These are phyloP conservation scores for Eupristina koningsbergeri DNA, from an alignment of 1,140 invertebrate species.

Conservation along the genomic window DNA sequence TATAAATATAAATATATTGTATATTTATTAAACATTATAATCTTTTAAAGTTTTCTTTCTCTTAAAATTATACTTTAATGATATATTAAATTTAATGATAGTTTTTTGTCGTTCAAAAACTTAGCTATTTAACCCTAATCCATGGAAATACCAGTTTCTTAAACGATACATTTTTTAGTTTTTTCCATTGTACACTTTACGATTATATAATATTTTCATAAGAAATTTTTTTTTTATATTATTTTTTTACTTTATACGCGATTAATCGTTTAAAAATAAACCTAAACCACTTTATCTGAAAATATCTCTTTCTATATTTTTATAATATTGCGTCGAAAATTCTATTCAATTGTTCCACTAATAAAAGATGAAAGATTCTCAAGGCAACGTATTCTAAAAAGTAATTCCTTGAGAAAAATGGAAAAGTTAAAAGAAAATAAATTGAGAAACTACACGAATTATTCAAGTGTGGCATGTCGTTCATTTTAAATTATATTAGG, in stretches of 20 bases:
- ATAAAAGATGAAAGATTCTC: not conserved
- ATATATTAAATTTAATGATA: not conserved
- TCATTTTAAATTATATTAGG: constrained; percentile 9
- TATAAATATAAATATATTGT: too few relatives aligned
- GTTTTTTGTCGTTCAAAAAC: not conserved
- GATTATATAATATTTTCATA: not conserved
- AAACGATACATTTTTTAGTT: not conserved
- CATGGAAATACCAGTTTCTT: not conserved
- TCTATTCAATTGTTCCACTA: not conserved
- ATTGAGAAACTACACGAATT: not conserved
- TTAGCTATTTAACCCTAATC: not conserved
- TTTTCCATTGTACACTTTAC: not conserved
- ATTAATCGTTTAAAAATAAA: not conserved
- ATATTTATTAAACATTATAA: too few relatives aligned
- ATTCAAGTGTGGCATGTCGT: not conserved
- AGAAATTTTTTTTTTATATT: not conserved
- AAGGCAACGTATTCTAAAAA: not conserved
- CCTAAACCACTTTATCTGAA: not conserved
- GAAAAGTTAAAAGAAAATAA: not conserved
- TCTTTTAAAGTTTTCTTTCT: too few relatives aligned
- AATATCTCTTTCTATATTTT: not conserved
- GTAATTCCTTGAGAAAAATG: not conserved
- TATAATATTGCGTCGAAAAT: not conserved
- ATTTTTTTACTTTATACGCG: not conserved
- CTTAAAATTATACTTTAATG: too few relatives aligned